Conservation (phyloP, 2,888 invertebrate species). For the Lepidocyrtinus sp. region DNA sequence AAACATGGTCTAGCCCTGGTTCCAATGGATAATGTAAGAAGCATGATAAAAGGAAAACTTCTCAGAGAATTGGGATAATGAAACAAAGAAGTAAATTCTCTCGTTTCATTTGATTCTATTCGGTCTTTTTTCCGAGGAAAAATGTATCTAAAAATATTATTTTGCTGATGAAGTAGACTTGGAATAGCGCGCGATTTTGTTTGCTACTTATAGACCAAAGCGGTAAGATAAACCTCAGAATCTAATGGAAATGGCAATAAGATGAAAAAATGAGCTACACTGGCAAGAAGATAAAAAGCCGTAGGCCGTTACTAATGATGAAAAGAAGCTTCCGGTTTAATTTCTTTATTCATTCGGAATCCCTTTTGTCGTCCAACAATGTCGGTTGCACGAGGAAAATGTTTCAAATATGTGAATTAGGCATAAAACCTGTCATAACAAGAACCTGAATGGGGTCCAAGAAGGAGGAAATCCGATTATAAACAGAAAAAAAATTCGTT, state of each 20-base stretch:
- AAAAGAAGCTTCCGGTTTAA: conserved; percentile 42
- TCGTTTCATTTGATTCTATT: conserved; percentile 20
- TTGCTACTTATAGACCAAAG: not conserved
- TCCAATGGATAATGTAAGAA: not conserved
- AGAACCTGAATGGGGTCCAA: too few species aligned
- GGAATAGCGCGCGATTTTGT: not conserved
- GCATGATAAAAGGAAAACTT: conserved; percentile 15
- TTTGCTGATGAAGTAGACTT: conserved; percentile 7
- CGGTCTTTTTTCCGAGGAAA: not conserved
- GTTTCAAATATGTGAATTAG: too few species aligned
- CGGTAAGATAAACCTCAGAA: not conserved
- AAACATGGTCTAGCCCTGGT: not conserved
- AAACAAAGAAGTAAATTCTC: conserved; percentile 19
- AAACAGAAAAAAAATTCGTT: too few species aligned
- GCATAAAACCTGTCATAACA: too few species aligned
- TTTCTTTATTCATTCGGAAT: conserved; percentile 28
- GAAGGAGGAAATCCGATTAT: too few species aligned
- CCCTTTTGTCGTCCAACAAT: not conserved
- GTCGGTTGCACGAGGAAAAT: too few species aligned
- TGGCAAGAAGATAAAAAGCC: conserved; percentile 28
- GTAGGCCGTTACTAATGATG: conserved; percentile 19
- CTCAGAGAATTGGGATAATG: conserved; percentile 17
- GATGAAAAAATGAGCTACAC: conserved; percentile 13
- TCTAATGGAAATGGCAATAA: conserved; percentile 36
- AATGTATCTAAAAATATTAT: conserved; percentile 6